A percentile compares a stretch with the other conserved stretches of the same genome.
Evolutionary conservation across 2,797 vertebrate species (phyloP).

Genomic region (Falco cherrug): DNA sequence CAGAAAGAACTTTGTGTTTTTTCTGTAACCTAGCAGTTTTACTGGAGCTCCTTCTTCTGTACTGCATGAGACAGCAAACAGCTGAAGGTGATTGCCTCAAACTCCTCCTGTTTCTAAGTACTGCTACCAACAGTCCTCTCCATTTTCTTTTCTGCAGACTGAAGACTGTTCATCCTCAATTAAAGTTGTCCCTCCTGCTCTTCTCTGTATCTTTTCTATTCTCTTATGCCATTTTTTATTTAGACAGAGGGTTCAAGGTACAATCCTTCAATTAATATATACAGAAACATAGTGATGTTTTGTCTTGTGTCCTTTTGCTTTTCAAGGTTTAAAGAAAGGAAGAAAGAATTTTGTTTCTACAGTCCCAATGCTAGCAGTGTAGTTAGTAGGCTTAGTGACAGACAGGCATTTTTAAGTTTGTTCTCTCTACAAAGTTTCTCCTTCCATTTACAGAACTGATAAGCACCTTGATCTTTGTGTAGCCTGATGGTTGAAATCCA

Average conservation of each 20-base stretch:
- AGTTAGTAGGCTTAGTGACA: not conserved
- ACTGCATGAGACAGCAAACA: not conserved
- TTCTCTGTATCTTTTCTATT: not conserved
- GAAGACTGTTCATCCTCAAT: not conserved
- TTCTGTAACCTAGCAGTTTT: not conserved
- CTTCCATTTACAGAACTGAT: not conserved
- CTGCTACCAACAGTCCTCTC: rapidly evolving
- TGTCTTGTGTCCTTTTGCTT: not conserved
- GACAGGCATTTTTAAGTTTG: not conserved
- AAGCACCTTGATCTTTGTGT: not conserved
- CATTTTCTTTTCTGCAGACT: not conserved
- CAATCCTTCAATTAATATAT: not conserved
- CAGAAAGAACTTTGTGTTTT: not conserved
- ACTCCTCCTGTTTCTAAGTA: not conserved
- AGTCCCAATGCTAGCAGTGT: not conserved
- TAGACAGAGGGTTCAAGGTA: not conserved
- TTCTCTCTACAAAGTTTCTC: not conserved
- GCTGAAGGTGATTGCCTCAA: not conserved
- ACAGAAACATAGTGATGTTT: not conserved
- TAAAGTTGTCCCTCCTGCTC: not conserved
- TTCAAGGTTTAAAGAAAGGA: not conserved
- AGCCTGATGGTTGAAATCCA: not conserved
- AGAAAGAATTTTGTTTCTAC: not conserved
- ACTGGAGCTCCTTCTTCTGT: not conserved
- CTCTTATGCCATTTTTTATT: not conserved